A percentile compares a stretch with the other conserved stretches of the same genome.
phyloP scores from a whole-genome alignment of 2,888 invertebrate species.

The Ichneumoninae sp. region DNA sequence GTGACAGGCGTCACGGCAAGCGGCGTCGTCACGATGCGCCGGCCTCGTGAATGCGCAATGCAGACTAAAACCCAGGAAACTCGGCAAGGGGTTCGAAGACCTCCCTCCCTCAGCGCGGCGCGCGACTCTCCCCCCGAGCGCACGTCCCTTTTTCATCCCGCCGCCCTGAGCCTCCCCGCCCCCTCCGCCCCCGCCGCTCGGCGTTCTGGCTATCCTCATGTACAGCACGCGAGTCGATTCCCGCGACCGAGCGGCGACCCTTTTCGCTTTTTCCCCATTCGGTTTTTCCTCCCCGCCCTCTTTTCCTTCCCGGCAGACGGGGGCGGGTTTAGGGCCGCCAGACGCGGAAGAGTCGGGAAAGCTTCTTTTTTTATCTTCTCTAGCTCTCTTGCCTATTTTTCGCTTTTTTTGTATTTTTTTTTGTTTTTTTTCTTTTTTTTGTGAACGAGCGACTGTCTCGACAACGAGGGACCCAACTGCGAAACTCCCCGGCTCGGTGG shows the following conservation, averaged over 20 bases:
- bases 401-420: slow-evolving; percentile 28
- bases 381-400: slow-evolving; percentile 20
- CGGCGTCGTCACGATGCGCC: slow-evolving; percentile 76
- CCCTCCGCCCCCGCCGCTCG: slow-evolving; percentile 45
- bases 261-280: slow-evolving; percentile 51
- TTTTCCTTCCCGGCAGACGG: background rate
- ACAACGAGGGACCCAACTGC: background rate
- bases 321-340: slow-evolving; percentile 23
- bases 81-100: slow-evolving; percentile 78
- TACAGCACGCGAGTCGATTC: slow-evolving; percentile 61
- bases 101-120: slow-evolving; percentile 67
- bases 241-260: slow-evolving; percentile 62
- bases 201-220: slow-evolving; percentile 36
- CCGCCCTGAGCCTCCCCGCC: slow-evolving; percentile 26
- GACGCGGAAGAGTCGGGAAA: slow-evolving; percentile 57
- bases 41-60: slow-evolving; percentile 81
- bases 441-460: slow-evolving; percentile 32
- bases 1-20: slow-evolving; percentile 72
- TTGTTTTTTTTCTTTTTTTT: background rate
- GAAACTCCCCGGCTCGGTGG: slow-evolving; percentile 20
- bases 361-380: slow-evolving; percentile 6
- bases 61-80: slow-evolving; percentile 77
- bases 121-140: slow-evolving; percentile 47
- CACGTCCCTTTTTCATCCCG: background rate
- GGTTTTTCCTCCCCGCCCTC: slow-evolving; percentile 17